phyloP scores from a whole-genome alignment of 1,140 invertebrate genomes.

The Lepidurus packardi region DNA sequence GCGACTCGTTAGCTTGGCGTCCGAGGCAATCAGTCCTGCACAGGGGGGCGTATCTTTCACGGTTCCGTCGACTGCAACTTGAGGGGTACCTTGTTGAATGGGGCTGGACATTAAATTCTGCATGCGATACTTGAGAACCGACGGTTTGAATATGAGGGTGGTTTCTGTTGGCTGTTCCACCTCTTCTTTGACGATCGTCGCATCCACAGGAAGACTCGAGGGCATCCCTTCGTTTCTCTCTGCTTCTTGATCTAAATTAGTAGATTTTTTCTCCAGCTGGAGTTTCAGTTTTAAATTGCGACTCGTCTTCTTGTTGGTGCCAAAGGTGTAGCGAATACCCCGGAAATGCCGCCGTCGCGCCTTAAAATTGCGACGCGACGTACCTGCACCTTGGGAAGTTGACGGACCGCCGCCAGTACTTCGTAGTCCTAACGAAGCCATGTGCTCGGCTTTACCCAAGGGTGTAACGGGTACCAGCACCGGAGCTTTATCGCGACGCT shows the following conservation, averaged over 20 bases:
- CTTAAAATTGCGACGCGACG: background rate
- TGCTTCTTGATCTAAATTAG: background rate
- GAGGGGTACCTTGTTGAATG: background rate
- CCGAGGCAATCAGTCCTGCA: slow-evolving; percentile 1
- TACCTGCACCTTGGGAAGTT: background rate
- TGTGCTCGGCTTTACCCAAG: slow-evolving; percentile 29
- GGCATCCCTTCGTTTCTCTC: background rate
- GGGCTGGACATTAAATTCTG: background rate
- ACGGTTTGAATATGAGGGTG: background rate
- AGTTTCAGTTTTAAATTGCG: slow-evolving; percentile 3
- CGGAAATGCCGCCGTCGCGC: background rate
- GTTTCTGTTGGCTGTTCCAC: background rate
- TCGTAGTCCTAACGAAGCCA: slow-evolving; percentile 31
- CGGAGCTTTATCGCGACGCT: background rate
- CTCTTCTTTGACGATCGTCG: background rate
- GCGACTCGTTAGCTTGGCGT: background rate
- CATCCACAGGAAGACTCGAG: background rate
- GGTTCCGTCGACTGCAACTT: background rate
- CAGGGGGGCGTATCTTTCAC: background rate
- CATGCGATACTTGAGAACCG: background rate
- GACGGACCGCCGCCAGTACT: slow-evolving; percentile 23
- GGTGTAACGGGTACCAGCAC: background rate
- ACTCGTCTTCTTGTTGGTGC: background rate
- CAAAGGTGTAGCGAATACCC: background rate
- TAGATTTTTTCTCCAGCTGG: background rate